Percentiles rank a stretch among this genome's conserved stretches.
Evolutionary conservation across 2,888 invertebrate genomes (phyloP).

Genomic region (Eupeodes luniger): DNA sequence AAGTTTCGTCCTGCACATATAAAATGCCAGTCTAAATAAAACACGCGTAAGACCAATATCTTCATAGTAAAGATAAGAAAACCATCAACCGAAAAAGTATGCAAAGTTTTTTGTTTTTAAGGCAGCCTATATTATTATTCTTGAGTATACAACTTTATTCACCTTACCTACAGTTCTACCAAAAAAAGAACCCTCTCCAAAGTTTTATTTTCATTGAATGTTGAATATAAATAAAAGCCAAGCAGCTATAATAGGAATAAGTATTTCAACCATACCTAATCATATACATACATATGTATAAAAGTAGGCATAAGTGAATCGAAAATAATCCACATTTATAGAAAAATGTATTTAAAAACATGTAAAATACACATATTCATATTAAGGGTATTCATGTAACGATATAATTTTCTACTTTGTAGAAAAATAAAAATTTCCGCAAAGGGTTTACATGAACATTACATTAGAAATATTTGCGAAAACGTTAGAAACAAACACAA

Average conservation of each 20-base stretch:
- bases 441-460: too few species aligned
- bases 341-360: too few species aligned
- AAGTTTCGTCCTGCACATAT: background rate
- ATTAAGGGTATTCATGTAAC: too few species aligned
- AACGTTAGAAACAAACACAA: too few species aligned
- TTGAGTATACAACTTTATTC: constrained; percentile 3
- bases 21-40: background rate
- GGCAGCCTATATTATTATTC: background rate
- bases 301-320: too few species aligned
- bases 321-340: too few species aligned
- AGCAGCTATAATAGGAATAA: background rate
- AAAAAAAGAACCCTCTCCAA: background rate
- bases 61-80: constrained; percentile 1
- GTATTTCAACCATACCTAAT: background rate
- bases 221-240: background rate
- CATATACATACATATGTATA: too few species aligned
- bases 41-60: constrained; percentile 16
- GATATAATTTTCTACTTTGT: too few species aligned
- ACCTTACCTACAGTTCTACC: background rate
- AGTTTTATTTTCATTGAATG: background rate
- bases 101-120: background rate
- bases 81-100: constrained; percentile 4
- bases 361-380: too few species aligned
- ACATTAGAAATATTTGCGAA: too few species aligned
- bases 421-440: too few species aligned